Conservation (phyloP, 2,113 vertebrate species). For the Lanius collurio region DNA sequence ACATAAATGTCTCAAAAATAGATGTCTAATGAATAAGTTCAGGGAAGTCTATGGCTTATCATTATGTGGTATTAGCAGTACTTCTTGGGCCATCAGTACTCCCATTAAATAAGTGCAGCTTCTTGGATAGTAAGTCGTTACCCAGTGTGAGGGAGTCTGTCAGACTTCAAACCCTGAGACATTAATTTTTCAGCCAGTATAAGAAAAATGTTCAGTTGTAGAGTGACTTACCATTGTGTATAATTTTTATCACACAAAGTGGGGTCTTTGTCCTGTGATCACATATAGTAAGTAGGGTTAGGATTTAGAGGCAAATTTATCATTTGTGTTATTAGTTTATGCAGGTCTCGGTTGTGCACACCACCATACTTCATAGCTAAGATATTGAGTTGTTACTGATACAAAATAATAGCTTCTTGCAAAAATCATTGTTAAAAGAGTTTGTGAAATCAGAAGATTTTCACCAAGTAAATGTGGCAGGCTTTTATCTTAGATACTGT, state of each 20-base stretch:
- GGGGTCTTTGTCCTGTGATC: not conserved
- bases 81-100: not conserved
- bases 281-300: not conserved
- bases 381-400: not conserved
- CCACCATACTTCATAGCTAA: not conserved
- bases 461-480: not conserved
- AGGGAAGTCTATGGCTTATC: slow-evolving; percentile 10
- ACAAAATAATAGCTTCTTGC: not conserved
- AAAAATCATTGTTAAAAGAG: not conserved
- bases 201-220: not conserved
- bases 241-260: not conserved
- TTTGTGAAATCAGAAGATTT: not conserved
- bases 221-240: not conserved
- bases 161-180: not conserved
- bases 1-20: slow-evolving; percentile 13
- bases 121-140: not conserved
- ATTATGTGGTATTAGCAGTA: not conserved
- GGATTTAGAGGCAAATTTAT: not conserved
- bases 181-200: not conserved
- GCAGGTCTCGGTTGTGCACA: not conserved
- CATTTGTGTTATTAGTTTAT: not conserved
- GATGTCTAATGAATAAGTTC: not conserved
- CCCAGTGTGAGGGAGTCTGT: not conserved
- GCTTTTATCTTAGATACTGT: not conserved
- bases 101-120: not conserved